phyloP scores from a whole-genome alignment of 2,888 invertebrate genomes.

The Pyralis farinalis region DNA sequence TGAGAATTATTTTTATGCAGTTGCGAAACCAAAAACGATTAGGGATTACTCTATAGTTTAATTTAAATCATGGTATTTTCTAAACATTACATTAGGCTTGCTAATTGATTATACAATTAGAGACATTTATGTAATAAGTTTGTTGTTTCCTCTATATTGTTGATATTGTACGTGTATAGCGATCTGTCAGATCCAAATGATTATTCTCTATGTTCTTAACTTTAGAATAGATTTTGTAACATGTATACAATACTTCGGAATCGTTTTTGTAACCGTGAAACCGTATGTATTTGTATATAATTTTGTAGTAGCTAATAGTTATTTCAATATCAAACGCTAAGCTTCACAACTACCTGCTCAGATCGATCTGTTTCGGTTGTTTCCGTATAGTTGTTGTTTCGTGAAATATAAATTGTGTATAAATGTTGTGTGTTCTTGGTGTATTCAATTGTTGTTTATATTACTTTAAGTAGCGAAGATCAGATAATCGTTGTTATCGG shows the following conservation, averaged over 20 bases:
- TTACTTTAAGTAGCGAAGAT: not conserved
- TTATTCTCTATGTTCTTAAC: too few species aligned
- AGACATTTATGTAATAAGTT: too few species aligned
- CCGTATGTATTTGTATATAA: not conserved
- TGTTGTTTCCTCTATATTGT: too few species aligned
- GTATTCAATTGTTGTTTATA: not conserved
- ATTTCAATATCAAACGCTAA: constrained; percentile 8
- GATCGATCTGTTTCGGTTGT: not conserved
- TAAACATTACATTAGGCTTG: too few species aligned
- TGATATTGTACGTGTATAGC: too few species aligned
- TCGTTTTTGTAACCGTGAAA: too few species aligned
- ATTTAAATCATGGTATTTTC: too few species aligned
- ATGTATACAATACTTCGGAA: not conserved
- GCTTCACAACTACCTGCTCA: not conserved
- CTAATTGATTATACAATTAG: too few species aligned
- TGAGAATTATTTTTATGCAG: too few species aligned
- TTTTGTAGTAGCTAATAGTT: not conserved
- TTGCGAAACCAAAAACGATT: too few species aligned
- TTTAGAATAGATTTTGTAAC: not conserved
- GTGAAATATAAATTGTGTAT: not conserved
- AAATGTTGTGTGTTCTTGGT: not conserved
- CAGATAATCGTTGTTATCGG: not conserved
- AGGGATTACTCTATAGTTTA: too few species aligned
- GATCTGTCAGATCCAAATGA: too few species aligned
- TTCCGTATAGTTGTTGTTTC: not conserved